A percentile compares a stretch with the other conserved stretches of the same genome.
Evolutionary conservation across 92 coral and sea anemone genomes (phyloP).

Genomic region (Porites rus): DNA sequence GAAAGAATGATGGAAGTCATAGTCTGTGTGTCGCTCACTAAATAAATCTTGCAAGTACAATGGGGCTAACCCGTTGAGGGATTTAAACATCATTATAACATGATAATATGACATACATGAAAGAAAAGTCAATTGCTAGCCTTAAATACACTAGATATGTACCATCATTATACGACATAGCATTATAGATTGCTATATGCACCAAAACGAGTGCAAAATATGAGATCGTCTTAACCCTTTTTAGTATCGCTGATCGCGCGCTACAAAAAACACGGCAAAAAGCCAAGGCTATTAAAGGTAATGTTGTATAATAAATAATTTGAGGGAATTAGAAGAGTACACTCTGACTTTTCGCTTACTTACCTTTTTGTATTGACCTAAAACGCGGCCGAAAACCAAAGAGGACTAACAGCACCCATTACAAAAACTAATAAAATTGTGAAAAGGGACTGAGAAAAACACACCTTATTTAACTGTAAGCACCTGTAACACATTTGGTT

Average conservation of each 20-base stretch:
- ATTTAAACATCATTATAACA: too few relatives aligned
- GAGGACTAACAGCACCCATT: background rate
- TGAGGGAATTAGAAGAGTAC: too few relatives aligned
- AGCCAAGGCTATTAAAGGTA: slow-evolving; percentile 10
- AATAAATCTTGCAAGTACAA: too few relatives aligned
- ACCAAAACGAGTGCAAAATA: background rate
- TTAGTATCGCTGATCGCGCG: slow-evolving; percentile 5
- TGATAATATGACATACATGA: too few relatives aligned
- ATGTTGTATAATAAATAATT: background rate
- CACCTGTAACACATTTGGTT: slow-evolving; percentile 28
- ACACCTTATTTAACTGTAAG: slow-evolving; percentile 7
- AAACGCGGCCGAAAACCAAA: background rate
- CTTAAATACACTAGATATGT: slow-evolving; percentile 3
- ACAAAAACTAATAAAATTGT: background rate
- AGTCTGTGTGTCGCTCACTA: too few relatives aligned
- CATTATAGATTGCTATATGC: background rate
- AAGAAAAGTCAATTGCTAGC: slow-evolving; percentile 22
- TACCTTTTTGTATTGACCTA: too few relatives aligned
- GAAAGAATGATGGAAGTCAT: too few relatives aligned
- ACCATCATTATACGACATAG: slow-evolving; percentile 4
- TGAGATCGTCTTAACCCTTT: slow-evolving; percentile 2
- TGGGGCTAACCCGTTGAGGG: too few relatives aligned
- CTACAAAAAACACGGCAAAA: slow-evolving; percentile 2
- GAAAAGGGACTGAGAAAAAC: slow-evolving; percentile 19
- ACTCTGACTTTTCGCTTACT: too few relatives aligned